A percentile compares a stretch with the other conserved stretches of the same genome.
Conservation (phyloP, 2,113 vertebrate genomes). For the Daphoenositta chrysoptera region DNA sequence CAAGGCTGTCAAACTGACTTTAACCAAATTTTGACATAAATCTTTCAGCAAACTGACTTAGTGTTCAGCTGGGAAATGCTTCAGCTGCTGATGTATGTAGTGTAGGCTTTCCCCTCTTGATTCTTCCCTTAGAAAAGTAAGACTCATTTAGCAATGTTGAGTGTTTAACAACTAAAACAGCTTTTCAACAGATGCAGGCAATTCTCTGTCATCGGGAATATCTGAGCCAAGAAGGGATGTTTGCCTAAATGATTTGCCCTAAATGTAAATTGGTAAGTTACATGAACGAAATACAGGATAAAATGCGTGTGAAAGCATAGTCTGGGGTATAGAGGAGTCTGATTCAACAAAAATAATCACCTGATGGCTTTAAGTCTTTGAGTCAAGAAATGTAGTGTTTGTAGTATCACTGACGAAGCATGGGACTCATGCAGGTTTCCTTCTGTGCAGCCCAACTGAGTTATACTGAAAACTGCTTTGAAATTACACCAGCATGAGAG, state of each 20-base stretch:
- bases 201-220: not conserved
- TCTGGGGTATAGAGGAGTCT: not conserved
- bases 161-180: not conserved
- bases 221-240: not conserved
- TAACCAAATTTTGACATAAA: not conserved
- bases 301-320: not conserved
- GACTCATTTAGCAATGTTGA: not conserved
- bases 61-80: not conserved
- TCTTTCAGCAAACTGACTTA: not conserved
- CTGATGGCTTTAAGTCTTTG: not conserved
- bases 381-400: not conserved
- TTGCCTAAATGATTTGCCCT: not conserved
- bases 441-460: not conserved
- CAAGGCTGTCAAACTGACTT: not conserved
- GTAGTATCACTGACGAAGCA: not conserved
- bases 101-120: not conserved
- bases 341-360: not conserved
- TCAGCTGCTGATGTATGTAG: not conserved
- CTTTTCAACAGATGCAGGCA: not conserved
- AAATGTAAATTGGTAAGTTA: not conserved
- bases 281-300: not conserved
- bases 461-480: not conserved
- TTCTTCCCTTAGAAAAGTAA: not conserved
- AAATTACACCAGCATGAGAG: not conserved
- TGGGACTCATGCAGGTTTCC: not conserved